Evolutionary conservation across 1,140 invertebrate species (phyloP).

Genomic region (Pogonomyrmex barbatus): DNA sequence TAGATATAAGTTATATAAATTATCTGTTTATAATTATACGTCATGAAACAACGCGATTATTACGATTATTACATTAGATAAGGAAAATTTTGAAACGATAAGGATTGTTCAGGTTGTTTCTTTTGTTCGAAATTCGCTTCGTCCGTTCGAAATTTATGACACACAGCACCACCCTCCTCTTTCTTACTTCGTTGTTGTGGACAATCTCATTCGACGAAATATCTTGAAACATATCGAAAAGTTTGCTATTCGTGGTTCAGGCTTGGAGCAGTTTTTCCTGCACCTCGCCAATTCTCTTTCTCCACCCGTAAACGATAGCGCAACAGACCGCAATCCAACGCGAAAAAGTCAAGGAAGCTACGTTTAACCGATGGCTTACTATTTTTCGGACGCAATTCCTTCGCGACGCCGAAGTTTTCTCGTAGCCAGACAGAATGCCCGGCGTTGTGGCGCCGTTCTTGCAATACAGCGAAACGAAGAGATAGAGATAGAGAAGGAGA

Average conservation of each 20-base stretch:
- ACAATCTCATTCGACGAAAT: conserved; percentile 20
- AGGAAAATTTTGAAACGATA: not conserved
- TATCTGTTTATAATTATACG: not conserved
- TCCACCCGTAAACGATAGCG: conserved; percentile 50
- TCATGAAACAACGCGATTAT: not conserved
- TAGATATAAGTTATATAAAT: not conserved
- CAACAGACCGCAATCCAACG: conserved; percentile 23
- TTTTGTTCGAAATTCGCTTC: not conserved
- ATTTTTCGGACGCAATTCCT: conserved; percentile 70
- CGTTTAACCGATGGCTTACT: conserved; percentile 60
- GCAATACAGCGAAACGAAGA: not conserved
- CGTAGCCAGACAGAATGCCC: conserved; percentile 62
- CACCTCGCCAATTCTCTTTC: conserved; percentile 6
- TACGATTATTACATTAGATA: not conserved
- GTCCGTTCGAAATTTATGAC: not conserved
- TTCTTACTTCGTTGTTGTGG: not conserved
- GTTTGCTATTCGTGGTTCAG: conserved; percentile 30
- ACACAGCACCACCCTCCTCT: not conserved
- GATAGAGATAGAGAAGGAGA: conserved; percentile 13
- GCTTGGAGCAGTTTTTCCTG: conserved; percentile 37
- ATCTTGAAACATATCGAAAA: conserved; percentile 43
- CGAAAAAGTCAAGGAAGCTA: conserved; percentile 63
- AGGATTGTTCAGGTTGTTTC: not conserved
- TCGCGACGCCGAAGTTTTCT: conserved; percentile 68
- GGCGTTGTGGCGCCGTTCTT: conserved; percentile 69